Base-by-base conservation (phyloP, 1,140 invertebrate species). In the Dendrolimus punctatus region DNA sequence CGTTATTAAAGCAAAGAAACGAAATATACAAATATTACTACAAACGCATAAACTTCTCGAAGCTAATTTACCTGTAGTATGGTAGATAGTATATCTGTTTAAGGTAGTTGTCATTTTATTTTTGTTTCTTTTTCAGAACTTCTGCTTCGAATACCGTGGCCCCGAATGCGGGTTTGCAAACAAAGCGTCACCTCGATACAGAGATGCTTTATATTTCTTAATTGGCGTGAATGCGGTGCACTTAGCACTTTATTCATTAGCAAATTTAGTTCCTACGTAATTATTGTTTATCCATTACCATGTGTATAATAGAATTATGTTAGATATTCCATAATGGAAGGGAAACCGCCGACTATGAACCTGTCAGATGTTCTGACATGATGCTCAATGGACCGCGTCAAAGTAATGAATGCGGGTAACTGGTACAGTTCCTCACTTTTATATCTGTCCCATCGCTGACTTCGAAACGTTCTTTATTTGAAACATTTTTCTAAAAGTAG, bases 91-190 rank as follows among this genome's bases (percentile, higher is more conserved):
- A 23, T 23, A 23, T 23, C 3, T 23, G 23, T 23, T n/a, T 23
- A 23, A 23, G 23, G 23, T 23, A 23, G 23, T 23, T 1, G 23
- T 23, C 23, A 23, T 1, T 23, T 23, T 23, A 23, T 23, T 23
- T 23, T 23, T 23, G 23, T 67, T 54, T 56, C 51, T 63, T 66
- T 76, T 78, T 41, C 80, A 85, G 82, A 85, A 70, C 58, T 85
- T 82, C 56, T 85, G 82, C 61, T 53, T 80, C 42, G 78, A 82
- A 62, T 85, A 83, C 54, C 71, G 74, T 5, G 78, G 67, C 2
- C 66, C 71, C 40, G 81, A 83, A 57, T 85, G 81, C 53, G 60
- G 69, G n/a, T 53, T 71, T 48, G 46, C 71, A 36, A 68, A 62
- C 46, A 66, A 58, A 23, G 72, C 65, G n/a, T 51, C 61, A 5